These are phyloP conservation scores for Neoniphon sammara DNA, from an alignment of 2,797 vertebrate genomes.

Conservation along the genomic window DNA sequence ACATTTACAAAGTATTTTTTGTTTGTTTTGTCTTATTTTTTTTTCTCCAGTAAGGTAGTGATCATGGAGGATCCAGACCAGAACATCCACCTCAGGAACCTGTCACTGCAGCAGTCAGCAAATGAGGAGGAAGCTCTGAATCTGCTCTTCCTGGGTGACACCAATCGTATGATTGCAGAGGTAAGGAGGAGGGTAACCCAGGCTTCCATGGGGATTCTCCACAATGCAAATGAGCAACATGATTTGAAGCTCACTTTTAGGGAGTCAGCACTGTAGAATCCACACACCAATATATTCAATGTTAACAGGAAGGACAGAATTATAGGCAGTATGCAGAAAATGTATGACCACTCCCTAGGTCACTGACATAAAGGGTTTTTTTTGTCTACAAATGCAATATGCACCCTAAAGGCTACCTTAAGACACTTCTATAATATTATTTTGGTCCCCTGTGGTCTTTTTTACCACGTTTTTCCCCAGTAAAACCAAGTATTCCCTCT, in stretches of 20 bases:
- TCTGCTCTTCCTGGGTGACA: constrained; percentile 95
- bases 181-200: constrained; percentile 75
- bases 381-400: constrained; percentile 47
- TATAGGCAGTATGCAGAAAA: constrained; percentile 29
- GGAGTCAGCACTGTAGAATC: constrained; percentile 3
- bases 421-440: constrained; percentile 67
- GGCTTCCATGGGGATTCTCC: neutral
- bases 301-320: constrained; percentile 11
- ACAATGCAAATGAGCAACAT: neutral
- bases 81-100: constrained; percentile 95
- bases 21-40: constrained; percentile 5
- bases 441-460: constrained; percentile 60
- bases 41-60: constrained; percentile 86
- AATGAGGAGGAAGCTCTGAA: constrained; percentile 96
- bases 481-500: constrained; percentile 63
- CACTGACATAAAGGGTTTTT: constrained; percentile 38
- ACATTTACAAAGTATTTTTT: neutral
- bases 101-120: constrained; percentile 90
- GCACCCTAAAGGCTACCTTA: constrained; percentile 53
- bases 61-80: constrained; percentile 95
- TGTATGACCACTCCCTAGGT: constrained; percentile 32
- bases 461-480: constrained; percentile 50
- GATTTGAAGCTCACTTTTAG: neutral
- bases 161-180: constrained; percentile 98
- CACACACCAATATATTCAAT: neutral